phyloP scores from a whole-genome alignment of 2,113 vertebrate species.

The Gasterosteus nipponicus region DNA sequence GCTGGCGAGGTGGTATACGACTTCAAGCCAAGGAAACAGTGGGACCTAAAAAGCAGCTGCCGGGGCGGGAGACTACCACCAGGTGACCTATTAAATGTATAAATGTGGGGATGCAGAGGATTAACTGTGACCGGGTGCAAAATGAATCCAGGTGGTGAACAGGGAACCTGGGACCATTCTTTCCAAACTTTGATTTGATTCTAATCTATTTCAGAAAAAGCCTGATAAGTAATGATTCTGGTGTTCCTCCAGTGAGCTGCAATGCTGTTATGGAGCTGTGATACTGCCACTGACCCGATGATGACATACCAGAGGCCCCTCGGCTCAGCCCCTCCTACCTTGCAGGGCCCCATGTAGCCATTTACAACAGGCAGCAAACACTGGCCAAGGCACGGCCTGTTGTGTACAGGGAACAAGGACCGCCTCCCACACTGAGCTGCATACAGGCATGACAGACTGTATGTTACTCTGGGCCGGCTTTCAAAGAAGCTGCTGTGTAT shows the following conservation, averaged over 20 bases:
- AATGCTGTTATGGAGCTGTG: slow-evolving; percentile 49
- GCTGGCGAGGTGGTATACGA: slow-evolving; percentile 18
- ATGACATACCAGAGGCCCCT: slow-evolving; percentile 74
- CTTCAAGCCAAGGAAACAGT: slow-evolving; percentile 6
- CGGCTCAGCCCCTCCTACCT: slow-evolving; percentile 60
- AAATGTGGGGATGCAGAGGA: neutral
- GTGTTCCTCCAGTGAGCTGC: slow-evolving; percentile 42
- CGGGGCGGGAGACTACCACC: slow-evolving; percentile 26
- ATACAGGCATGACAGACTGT: slow-evolving; percentile 20
- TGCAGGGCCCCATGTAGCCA: slow-evolving; percentile 60
- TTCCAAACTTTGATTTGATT: slow-evolving; percentile 30
- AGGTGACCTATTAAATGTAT: slow-evolving; percentile 14
- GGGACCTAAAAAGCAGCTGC: slow-evolving; percentile 30
- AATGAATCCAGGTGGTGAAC: neutral
- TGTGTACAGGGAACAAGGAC: slow-evolving; percentile 41
- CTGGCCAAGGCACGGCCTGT: slow-evolving; percentile 48
- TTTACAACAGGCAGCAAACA: slow-evolving; percentile 67
- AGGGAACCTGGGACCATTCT: slow-evolving; percentile 1
- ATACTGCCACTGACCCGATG: slow-evolving; percentile 72
- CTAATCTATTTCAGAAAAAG: slow-evolving; percentile 24
- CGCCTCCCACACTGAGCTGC: slow-evolving; percentile 33
- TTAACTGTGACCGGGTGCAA: neutral
- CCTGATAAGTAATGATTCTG: slow-evolving; percentile 47
- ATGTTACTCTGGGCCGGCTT: slow-evolving; percentile 26
- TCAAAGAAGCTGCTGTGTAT: slow-evolving; percentile 47